Evolutionary conservation across 2,797 vertebrate genomes (phyloP).

Genomic region (Furcifer pardalis): DNA sequence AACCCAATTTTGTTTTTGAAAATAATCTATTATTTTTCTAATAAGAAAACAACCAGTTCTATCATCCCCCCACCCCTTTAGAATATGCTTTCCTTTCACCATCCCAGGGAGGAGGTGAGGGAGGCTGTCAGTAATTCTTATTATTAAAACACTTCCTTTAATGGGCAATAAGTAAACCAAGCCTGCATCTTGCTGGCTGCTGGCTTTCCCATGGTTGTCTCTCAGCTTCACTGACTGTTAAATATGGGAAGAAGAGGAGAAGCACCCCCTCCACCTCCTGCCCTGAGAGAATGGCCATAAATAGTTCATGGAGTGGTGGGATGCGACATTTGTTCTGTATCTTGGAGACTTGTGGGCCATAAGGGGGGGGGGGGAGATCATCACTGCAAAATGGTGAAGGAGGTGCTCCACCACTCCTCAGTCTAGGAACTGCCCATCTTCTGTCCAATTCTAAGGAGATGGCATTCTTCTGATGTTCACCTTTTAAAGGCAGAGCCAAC

Average conservation of each 20-base stretch:
- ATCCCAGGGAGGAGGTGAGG: not conserved
- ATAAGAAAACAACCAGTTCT: not conserved
- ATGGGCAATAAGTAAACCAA: slow-evolving; percentile 21
- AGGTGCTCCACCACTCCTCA: too few species aligned
- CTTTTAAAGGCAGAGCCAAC: not conserved
- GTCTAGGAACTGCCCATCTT: not conserved
- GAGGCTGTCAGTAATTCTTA: slow-evolving; percentile 7
- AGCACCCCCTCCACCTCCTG: not conserved
- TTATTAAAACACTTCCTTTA: slow-evolving; percentile 25
- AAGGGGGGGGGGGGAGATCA: too few species aligned
- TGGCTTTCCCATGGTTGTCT: slow-evolving; percentile 19
- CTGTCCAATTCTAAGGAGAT: not conserved
- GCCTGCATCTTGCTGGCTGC: not conserved
- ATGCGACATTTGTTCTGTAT: not conserved
- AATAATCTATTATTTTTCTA: not conserved
- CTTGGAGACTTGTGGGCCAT: not conserved
- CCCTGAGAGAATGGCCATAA: slow-evolving; percentile 24
- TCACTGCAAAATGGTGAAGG: too few species aligned
- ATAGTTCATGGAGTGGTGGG: slow-evolving; percentile 1
- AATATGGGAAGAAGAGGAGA: slow-evolving; percentile 5
- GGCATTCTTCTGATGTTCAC: not conserved
- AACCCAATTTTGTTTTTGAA: not conserved
- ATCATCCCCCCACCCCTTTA: not conserved
- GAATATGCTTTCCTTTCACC: not conserved
- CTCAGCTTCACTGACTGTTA: not conserved